These are phyloP conservation scores for Trichosurus vulpecula DNA, from an alignment of 2,797 vertebrate species.

Conservation along the genomic window DNA sequence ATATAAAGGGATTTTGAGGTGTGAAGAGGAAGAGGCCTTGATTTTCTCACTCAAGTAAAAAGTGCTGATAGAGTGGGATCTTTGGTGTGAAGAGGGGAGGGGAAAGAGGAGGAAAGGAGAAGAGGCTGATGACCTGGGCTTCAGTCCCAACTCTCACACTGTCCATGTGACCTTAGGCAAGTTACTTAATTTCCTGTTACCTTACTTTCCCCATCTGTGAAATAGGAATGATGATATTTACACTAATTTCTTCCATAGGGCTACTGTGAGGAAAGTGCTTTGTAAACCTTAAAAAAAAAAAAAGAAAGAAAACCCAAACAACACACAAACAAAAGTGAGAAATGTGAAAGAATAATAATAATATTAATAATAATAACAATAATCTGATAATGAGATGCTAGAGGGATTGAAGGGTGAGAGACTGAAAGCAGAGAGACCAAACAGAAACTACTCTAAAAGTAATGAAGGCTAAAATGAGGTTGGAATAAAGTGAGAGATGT, in stretches of 20 bases:
- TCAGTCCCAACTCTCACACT: neutral
- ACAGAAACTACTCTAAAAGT: neutral
- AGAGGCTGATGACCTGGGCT: neutral
- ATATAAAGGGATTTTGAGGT: neutral
- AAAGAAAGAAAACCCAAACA: too few species aligned
- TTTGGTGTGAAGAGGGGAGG: neutral
- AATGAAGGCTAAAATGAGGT: neutral
- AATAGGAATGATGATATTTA: neutral
- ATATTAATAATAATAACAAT: neutral
- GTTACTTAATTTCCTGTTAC: neutral
- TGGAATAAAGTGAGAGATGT: neutral
- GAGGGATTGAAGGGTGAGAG: neutral
- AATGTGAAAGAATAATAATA: neutral
- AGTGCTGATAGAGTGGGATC: neutral
- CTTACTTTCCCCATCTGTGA: neutral
- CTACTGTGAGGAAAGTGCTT: neutral
- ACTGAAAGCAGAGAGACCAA: neutral
- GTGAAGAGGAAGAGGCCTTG: neutral
- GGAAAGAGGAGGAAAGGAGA: neutral
- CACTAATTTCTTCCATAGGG: neutral
- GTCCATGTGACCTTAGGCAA: neutral
- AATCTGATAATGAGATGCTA: neutral
- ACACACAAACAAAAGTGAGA: neutral
- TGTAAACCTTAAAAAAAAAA: neutral
- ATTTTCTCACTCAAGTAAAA: neutral